phyloP scores from a whole-genome alignment of 1,140 invertebrate genomes.

The Archivesica marissinica region DNA sequence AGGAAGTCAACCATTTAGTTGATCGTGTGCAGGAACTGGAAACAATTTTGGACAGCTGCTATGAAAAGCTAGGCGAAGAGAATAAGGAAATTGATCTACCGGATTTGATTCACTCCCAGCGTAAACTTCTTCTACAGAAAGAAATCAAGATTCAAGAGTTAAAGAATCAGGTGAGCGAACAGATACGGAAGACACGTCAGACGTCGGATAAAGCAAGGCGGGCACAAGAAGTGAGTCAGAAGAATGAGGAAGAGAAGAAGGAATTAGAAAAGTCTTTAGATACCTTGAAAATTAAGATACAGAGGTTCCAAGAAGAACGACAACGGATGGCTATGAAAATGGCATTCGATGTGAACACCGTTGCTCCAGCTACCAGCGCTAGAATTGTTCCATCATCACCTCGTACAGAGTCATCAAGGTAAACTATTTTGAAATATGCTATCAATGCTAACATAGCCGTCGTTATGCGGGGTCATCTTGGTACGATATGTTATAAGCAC shows the following conservation, averaged over 20 bases:
- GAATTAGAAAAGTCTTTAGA: conserved; percentile 48
- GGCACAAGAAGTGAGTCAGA: conserved; percentile 32
- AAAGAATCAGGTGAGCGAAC: conserved; percentile 30
- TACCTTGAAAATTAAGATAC: conserved; percentile 48
- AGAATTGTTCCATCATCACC: conserved; percentile 8
- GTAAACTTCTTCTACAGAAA: conserved; percentile 32
- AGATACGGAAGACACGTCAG: conserved; percentile 31
- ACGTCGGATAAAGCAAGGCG: conserved; percentile 41
- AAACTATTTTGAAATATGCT: too few relatives aligned
- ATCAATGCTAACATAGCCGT: too few relatives aligned
- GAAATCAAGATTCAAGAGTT: conserved; percentile 53
- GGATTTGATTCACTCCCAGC: conserved; percentile 32
- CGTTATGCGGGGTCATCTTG: too few relatives aligned
- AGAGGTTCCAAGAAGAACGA: conserved; percentile 53
- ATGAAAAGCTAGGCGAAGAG: conserved; percentile 55
- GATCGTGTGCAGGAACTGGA: conserved; percentile 47
- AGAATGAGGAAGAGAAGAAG: conserved; percentile 50
- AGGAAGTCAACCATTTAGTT: conserved; percentile 32
- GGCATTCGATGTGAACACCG: conserved; percentile 38
- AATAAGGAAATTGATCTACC: conserved; percentile 32
- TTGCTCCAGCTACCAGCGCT: background rate
- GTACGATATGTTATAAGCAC: too few relatives aligned
- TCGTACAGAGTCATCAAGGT: conserved; percentile 19
- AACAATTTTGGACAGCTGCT: conserved; percentile 45
- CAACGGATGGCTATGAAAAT: conserved; percentile 58